These are phyloP conservation scores for Dascyllus trimaculatus DNA, from an alignment of 2,113 vertebrate species.

Conservation along the genomic window DNA sequence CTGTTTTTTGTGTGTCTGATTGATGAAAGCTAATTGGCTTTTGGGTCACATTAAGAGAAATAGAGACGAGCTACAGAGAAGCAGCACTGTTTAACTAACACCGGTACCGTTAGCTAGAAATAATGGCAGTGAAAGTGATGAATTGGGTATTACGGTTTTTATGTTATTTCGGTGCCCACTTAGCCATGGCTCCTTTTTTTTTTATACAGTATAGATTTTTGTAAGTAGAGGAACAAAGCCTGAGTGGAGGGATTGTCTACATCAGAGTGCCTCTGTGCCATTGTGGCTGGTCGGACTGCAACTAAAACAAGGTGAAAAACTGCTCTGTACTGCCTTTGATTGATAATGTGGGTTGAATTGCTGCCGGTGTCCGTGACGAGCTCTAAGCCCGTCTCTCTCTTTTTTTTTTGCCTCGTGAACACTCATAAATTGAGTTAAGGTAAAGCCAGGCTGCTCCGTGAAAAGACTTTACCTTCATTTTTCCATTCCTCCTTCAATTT, in stretches of 20 bases:
- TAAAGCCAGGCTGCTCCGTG: slow-evolving; percentile 28
- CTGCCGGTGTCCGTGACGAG: slow-evolving; percentile 11
- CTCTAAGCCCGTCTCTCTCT: neutral
- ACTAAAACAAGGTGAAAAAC: slow-evolving; percentile 21
- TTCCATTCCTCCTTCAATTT: slow-evolving; percentile 24
- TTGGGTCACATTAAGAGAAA: slow-evolving; percentile 55
- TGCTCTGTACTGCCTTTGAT: neutral
- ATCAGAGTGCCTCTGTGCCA: neutral
- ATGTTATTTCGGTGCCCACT: slow-evolving; percentile 26
- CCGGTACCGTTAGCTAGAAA: slow-evolving; percentile 16
- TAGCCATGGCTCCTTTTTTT: slow-evolving; percentile 16
- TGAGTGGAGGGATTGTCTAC: slow-evolving; percentile 15
- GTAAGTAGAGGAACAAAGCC: slow-evolving; percentile 10
- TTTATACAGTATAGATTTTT: slow-evolving; percentile 53
- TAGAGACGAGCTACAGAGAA: slow-evolving; percentile 25
- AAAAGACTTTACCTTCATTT: slow-evolving; percentile 27
- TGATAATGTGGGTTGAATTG: neutral
- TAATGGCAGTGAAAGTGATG: slow-evolving; percentile 42
- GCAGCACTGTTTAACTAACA: slow-evolving; percentile 43
- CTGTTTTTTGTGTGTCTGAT: slow-evolving; percentile 35
- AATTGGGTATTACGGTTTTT: slow-evolving; percentile 36
- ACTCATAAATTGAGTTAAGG: slow-evolving; percentile 30
- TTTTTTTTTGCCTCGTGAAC: slow-evolving; percentile 19
- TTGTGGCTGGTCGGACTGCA: slow-evolving; percentile 6
- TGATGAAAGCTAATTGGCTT: slow-evolving; percentile 61